These are phyloP conservation scores for Ceuthmochares aereus DNA, from an alignment of 2,113 vertebrate species.

Conservation along the genomic window DNA sequence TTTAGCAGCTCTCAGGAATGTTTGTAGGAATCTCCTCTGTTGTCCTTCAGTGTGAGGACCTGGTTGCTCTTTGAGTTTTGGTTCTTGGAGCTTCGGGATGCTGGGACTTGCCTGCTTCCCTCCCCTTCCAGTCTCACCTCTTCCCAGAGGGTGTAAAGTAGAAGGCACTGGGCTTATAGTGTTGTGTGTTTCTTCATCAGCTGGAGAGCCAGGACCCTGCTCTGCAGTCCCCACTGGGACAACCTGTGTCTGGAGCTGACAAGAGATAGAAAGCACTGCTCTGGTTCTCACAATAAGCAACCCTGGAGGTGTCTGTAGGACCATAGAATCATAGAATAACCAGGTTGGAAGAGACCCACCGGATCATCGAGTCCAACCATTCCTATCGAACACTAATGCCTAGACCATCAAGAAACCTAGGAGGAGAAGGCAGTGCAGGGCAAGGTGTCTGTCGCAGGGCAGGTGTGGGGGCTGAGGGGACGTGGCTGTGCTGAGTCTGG, in stretches of 20 bases:
- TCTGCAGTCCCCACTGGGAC: background rate
- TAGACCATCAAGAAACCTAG: background rate
- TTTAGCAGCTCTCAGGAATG: background rate
- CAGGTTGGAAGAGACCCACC: no score
- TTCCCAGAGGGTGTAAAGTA: rapidly evolving
- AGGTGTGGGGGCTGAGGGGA: background rate
- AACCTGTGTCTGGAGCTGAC: background rate
- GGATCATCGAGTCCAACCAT: no score
- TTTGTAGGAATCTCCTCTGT: background rate
- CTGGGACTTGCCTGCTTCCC: background rate
- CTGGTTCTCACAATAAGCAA: background rate
- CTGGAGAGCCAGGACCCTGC: background rate
- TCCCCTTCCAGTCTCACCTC: background rate
- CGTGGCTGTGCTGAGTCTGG: background rate
- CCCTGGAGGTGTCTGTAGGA: background rate
- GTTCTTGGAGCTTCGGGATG: background rate
- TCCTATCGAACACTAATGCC: no score
- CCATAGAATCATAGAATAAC: no score
- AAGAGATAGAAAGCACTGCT: background rate
- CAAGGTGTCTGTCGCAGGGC: background rate
- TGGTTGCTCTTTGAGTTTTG: background rate
- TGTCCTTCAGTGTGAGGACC: background rate
- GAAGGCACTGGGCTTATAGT: rapidly evolving
- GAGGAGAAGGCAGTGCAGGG: background rate
- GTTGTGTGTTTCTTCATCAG: background rate